Conservation (phyloP, 2,797 vertebrate species). For the Lophius americanus region DNA sequence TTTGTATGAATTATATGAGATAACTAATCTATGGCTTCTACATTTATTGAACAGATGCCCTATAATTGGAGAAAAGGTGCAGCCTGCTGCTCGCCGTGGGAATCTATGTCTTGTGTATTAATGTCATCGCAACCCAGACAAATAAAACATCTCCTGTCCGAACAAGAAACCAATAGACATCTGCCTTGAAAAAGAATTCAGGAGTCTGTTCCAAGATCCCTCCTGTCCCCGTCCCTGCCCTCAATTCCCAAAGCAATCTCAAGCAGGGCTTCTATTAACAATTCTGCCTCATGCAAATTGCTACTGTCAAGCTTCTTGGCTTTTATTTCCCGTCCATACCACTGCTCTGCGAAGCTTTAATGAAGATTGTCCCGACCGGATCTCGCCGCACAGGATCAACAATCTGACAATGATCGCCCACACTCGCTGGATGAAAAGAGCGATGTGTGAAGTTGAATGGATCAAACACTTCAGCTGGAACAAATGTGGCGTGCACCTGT, state of each 20-base stretch:
- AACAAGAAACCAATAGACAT: slow-evolving; percentile 57
- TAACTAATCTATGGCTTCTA: neutral
- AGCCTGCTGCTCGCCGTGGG: slow-evolving; percentile 26
- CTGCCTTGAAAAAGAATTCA: slow-evolving; percentile 44
- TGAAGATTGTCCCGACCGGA: slow-evolving; percentile 50
- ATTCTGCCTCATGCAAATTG: slow-evolving; percentile 78
- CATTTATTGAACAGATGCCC: neutral
- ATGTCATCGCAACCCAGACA: slow-evolving; percentile 47
- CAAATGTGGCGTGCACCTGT: slow-evolving; percentile 37
- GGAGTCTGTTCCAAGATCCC: slow-evolving; percentile 52
- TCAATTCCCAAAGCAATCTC: slow-evolving; percentile 77
- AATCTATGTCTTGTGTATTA: slow-evolving; percentile 40
- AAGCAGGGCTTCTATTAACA: slow-evolving; percentile 76
- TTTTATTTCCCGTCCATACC: slow-evolving; percentile 59
- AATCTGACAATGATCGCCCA: slow-evolving; percentile 56
- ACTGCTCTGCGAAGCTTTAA: slow-evolving; percentile 52
- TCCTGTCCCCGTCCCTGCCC: slow-evolving; percentile 64
- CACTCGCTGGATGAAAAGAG: slow-evolving; percentile 48
- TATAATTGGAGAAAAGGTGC: slow-evolving; percentile 20
- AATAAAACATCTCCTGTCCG: slow-evolving; percentile 53
- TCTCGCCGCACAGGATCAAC: slow-evolving; percentile 55
- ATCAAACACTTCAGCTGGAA: slow-evolving; percentile 46
- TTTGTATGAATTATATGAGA: neutral
- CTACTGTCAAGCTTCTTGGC: slow-evolving; percentile 67
- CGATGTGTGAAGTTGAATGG: slow-evolving; percentile 41